These are phyloP conservation scores for Pemphredon lugubris DNA, from an alignment of 2,888 invertebrate genomes.

Conservation along the genomic window DNA sequence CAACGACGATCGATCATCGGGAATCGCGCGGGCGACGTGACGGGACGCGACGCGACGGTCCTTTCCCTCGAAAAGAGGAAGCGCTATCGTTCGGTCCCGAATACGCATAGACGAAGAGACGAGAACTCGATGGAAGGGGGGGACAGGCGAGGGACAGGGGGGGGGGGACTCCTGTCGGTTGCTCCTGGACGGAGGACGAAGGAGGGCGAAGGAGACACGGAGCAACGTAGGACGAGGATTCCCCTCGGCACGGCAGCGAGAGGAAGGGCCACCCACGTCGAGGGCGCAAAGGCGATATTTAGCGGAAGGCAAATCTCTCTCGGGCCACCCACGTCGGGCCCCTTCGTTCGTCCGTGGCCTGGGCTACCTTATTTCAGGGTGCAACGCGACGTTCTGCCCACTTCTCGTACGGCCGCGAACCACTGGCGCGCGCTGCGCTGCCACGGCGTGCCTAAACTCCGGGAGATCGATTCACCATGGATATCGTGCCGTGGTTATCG, in stretches of 20 bases:
- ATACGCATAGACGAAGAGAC: too few relatives aligned
- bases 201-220: slow-evolving; percentile 40
- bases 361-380: slow-evolving; percentile 75
- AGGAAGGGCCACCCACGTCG: slow-evolving; percentile 78
- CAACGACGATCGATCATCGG: slow-evolving; percentile 37
- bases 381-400: slow-evolving; percentile 53
- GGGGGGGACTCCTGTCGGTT: too few relatives aligned
- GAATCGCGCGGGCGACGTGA: too few relatives aligned
- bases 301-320: slow-evolving; percentile 80
- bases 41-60: too few relatives aligned
- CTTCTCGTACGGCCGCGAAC: slow-evolving; percentile 31
- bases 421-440: slow-evolving; percentile 19
- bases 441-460: too few relatives aligned
- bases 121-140: slow-evolving; percentile 35
- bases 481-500: too few relatives aligned
- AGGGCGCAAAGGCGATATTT: slow-evolving; percentile 80
- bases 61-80: too few relatives aligned
- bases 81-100: too few relatives aligned
- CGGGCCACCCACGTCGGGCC: slow-evolving; percentile 78
- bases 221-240: slow-evolving; percentile 57
- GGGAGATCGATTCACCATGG: too few relatives aligned
- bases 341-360: slow-evolving; percentile 68
- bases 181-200: slow-evolving; percentile 48
- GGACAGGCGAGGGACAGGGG: slow-evolving; percentile 60
- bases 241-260: slow-evolving; percentile 51